Evolutionary conservation across 2,797 vertebrate genomes (phyloP), one percentile per base, ranked within the genome.

Genomic region (Mastacembelus armatus): DNA sequence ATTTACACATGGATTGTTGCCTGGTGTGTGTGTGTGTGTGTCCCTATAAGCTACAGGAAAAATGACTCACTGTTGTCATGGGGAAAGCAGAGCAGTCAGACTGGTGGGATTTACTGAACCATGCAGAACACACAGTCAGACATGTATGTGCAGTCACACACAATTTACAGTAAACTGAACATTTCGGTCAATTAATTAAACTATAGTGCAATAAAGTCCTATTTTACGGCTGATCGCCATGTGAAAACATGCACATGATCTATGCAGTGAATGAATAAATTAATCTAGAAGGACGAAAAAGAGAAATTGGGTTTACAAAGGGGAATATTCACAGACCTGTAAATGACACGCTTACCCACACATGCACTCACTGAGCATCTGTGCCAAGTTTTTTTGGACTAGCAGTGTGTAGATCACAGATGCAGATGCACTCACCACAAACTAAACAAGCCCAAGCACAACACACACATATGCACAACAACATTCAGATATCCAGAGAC

Each of bases 21-120:
- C 35, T 49, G 26, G n/a, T n/a, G n/a, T n/a, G n/a, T n/a, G n/a
- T n/a, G 35, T 39, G 40, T 45, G 50, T 24, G 19, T 64, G 33
- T 55, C 4, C 2, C 24, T 57, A 2, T 44, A 51, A n/a, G n/a
- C n/a, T n/a, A n/a, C n/a, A 78, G 68, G 63, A 72, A 82, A 80
- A 66, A 77, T 74, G 78, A 84, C 39, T 90, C 83, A 77, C 76
- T 77, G 78, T 84, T 90, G 85, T 85, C 78, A 83, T 72, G 74
- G 85, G 71, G 56, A 86, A 77, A 80, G 67, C 66, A 61, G 70
- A 63, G 47, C 57, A 63, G 27, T 36, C 61, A 71, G 65, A 58
- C 71, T 63, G 65, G 59, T 51, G 64, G 72, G 71, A 83, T 76
- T 79, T 76, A 85, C 62, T 84, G 76, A 80, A 60, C 49, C 77